phyloP scores from a whole-genome alignment of 2,797 vertebrate genomes.

The Catostomus latipinnis region DNA sequence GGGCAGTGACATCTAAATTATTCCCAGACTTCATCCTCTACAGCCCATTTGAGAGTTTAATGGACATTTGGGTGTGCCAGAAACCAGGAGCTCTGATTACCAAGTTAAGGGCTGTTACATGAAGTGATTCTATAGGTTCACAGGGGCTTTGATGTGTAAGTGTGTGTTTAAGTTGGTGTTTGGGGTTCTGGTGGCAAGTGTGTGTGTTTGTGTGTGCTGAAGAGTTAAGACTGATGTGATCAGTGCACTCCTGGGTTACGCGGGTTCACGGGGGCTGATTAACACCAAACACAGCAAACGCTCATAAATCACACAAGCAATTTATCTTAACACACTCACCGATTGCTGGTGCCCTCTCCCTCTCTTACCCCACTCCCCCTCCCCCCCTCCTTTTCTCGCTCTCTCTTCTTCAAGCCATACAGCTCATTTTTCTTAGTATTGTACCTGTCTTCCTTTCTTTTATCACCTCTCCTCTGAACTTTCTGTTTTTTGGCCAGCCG shows the following conservation, averaged over 20 bases:
- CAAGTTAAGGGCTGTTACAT: conserved; percentile 10
- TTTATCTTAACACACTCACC: conserved; percentile 56
- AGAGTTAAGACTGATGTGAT: conserved; percentile 64
- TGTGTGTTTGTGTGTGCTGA: conserved; percentile 58
- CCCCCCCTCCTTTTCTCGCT: conserved; percentile 51
- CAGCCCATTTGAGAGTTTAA: conserved; percentile 42
- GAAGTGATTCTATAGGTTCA: conserved; percentile 25
- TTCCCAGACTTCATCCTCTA: conserved; percentile 31
- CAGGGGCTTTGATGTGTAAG: conserved; percentile 36
- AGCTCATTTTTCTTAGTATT: conserved; percentile 45
- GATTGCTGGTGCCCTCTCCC: conserved; percentile 64
- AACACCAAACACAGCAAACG: conserved; percentile 72
- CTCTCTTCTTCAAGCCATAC: conserved; percentile 46
- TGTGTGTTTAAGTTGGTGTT: conserved; percentile 23
- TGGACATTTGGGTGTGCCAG: conserved; percentile 20
- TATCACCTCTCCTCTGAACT: conserved; percentile 73
- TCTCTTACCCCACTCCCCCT: conserved; percentile 58
- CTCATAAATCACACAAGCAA: conserved; percentile 74
- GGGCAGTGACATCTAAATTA: conserved; percentile 5
- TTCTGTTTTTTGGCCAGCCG: conserved; percentile 72
- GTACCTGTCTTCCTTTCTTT: conserved; percentile 79
- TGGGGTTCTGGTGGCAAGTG: conserved; percentile 49
- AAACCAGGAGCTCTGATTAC: conserved; percentile 25
- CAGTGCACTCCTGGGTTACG: conserved; percentile 75
- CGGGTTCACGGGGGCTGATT: conserved; percentile 81